phyloP scores from a whole-genome alignment of 64 coral and sea anemone species.

The Hydrozoanthus tunicans region DNA sequence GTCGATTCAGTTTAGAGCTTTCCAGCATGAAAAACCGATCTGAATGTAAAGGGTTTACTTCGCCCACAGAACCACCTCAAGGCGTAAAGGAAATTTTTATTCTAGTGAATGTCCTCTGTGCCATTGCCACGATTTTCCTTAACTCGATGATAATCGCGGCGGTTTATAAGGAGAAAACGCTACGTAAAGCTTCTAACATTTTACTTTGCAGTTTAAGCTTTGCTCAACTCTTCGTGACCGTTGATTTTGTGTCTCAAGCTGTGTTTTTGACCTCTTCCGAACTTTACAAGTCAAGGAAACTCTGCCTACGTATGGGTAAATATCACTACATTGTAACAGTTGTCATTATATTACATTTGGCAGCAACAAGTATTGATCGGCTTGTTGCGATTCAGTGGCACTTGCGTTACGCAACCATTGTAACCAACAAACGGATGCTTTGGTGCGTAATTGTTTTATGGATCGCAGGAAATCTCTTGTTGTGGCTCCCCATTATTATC shows the following conservation, averaged over 20 bases:
- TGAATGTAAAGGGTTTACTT: not conserved
- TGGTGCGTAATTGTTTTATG: not conserved
- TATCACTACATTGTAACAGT: not conserved
- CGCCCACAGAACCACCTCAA: no score
- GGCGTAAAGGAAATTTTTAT: not conserved
- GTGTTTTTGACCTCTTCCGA: not conserved
- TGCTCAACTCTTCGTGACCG: not conserved
- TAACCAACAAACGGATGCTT: conserved; percentile 14
- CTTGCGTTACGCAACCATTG: conserved; percentile 4
- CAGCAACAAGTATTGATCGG: conserved; percentile 21
- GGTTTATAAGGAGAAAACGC: not conserved
- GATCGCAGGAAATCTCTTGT: not conserved
- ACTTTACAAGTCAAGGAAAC: not conserved
- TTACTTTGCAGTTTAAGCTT: conserved; percentile 1
- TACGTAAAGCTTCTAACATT: conserved; percentile 5
- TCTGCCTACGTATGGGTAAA: not conserved
- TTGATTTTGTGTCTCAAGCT: not conserved
- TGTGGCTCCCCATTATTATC: not conserved
- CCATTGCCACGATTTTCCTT: conserved; percentile 2
- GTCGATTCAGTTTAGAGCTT: no score
- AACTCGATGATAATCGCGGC: conserved; percentile 19
- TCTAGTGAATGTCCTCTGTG: not conserved
- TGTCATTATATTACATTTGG: conserved; percentile 48
- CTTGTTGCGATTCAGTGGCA: conserved; percentile 47
- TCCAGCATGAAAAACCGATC: not conserved